Percentiles rank a stretch among this genome's conserved stretches.
These are phyloP conservation scores for Hyposoter didymator DNA, from an alignment of 2,888 invertebrate genomes.

Conservation along the genomic window DNA sequence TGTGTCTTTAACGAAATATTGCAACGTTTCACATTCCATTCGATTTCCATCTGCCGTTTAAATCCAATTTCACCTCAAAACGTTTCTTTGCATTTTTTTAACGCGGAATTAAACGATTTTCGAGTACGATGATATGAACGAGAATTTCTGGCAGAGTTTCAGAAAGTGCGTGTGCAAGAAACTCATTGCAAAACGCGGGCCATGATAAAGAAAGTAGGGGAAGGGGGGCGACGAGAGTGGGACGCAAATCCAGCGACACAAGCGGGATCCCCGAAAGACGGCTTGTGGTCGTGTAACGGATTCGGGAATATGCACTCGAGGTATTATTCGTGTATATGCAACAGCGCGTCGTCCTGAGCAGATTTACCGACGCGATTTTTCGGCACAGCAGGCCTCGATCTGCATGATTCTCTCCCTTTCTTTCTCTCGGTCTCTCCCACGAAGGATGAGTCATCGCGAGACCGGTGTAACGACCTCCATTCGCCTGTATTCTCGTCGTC, in stretches of 20 bases:
- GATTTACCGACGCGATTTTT: slow-evolving; percentile 58
- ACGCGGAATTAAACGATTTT: not conserved
- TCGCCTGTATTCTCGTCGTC: slow-evolving; percentile 53
- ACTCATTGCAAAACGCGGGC: slow-evolving; percentile 7
- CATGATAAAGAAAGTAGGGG: not conserved
- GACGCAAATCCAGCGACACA: not conserved
- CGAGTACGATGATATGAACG: not conserved
- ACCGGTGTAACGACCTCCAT: slow-evolving; percentile 65
- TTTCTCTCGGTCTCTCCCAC: slow-evolving; percentile 2
- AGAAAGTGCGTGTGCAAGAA: slow-evolving; percentile 11
- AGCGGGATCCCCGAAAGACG: slow-evolving; percentile 17
- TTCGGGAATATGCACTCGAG: slow-evolving; percentile 16
- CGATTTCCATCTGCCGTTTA: not conserved
- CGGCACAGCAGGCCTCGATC: slow-evolving; percentile 43
- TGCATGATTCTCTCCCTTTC: slow-evolving; percentile 30
- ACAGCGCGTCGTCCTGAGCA: slow-evolving; percentile 27
- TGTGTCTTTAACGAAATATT: not conserved
- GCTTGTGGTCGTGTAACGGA: slow-evolving; percentile 6
- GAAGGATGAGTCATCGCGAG: slow-evolving; percentile 61
- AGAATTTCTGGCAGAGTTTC: slow-evolving; percentile 34
- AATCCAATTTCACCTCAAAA: not conserved
- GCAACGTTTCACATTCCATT: not conserved
- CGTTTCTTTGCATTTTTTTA: not conserved
- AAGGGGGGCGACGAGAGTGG: slow-evolving; percentile 19
- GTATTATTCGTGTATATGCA: slow-evolving; percentile 20